Evolutionary conservation across 2,888 invertebrate species (phyloP), one percentile per base, ranked within the genome.

Genomic region (Eudemis profundana): DNA sequence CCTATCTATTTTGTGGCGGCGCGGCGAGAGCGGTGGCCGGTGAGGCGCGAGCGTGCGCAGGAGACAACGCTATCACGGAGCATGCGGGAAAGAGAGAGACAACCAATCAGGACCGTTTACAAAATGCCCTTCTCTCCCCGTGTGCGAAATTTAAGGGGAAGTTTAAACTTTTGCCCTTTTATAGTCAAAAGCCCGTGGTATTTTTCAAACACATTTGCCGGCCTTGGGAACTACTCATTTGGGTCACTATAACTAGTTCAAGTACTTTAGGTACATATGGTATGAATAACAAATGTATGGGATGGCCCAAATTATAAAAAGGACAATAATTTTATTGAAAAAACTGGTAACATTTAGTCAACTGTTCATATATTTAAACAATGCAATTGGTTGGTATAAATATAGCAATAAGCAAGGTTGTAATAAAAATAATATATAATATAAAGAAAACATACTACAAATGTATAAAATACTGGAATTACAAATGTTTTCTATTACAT

Each of bases 31-130:
- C 79, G 78, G 82, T 71, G 70, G 68, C 62, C 68, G 68, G 72
- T 69, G 77, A 81, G 78, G 79, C 84, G 76, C 82, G 74, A 85
- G 82, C 80, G 82, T 78, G 81, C 78, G 79, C 74, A 72, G 70
- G 85, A 70, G 81, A 86, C 67, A 72, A 72, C 77, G 69, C 59
- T 78, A 78, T 40, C 57, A 68, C 68, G 7, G 47, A 67, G 57
- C 69, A 38, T 63, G 64, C 69, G 65, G 47, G 80, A 27, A 74
- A 23, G 73, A 83, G 51, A 72, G 76, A 74, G 84, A 86, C 60
- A 68, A 63, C 60, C 66, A 29, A 54, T 67, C 53, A 76, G 70
- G 78, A 85, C 87, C 84, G 83, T 84, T 86, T 77, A 74, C 76
- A 73, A 77, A 56, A 70, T 73, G 77, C 78, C 78, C 79, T 74